Base-by-base conservation (phyloP, 2,113 vertebrate species). In the Turnix velox region DNA sequence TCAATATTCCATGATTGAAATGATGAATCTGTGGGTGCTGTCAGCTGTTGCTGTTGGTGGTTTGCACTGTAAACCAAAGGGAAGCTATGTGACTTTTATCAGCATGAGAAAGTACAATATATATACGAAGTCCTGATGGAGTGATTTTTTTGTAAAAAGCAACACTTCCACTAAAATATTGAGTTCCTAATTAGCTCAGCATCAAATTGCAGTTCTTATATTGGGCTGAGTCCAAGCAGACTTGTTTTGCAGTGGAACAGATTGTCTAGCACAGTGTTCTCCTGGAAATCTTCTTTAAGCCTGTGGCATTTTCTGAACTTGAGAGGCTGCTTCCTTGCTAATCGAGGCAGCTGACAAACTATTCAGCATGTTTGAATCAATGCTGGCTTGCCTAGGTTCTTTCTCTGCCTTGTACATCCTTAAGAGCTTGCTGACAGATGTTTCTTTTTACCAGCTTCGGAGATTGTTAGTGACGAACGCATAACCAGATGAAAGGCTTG, bases 371-470 rank as follows among this genome's bases (percentile, higher is more conserved):
- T 63, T 72, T 84, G 62, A 91, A 82, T 94, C 87, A 63, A 14
- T 92, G 46, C 7, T 5, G 51, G 46, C 87, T 96, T 95, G 46
- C 71, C 57, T 33, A 65, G 31, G 20, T 74, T 95, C 67, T 54
- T 87, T 92, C 75, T 93, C 37, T 88, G 35, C 82, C 62, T 48
- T 74, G 35, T 91, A 52, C 6, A 30, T 35, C 61, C 42, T 80
- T 76, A 66, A 74, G 68, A 79, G 58, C 33, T 82, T 37, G 25
- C 51, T 93, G 83, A 69, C 66, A 84, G 76, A 33, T 83, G 35
- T 87, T 90, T 84, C 57, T 94, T 94, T 55, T 79, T 54, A 87
- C 58, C 63, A 80, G 69, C 88, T 91, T 55, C 62, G 92, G 85
- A 75, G 16, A 43, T 93, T 3, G 1, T 78, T 55, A 48, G 33